A percentile compares a stretch with the other conserved stretches of the same genome.
These are phyloP conservation scores for Cataglyphis cursor DNA, from an alignment of 2,888 invertebrate genomes.

Conservation along the genomic window DNA sequence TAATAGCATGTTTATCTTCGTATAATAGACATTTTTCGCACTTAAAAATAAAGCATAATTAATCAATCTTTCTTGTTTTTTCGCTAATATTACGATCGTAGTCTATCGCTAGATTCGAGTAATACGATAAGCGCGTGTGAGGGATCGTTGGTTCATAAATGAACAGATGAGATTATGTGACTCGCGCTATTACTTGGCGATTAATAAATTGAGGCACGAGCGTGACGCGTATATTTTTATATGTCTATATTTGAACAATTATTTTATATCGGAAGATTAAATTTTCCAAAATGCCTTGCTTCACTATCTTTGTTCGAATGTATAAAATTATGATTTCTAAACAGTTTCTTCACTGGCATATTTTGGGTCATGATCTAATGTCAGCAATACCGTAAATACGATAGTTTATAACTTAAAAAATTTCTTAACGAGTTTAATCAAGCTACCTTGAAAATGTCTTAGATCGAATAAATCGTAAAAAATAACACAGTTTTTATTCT, in stretches of 20 bases:
- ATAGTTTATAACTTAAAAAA: background rate
- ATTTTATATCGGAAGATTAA: slow-evolving; percentile 19
- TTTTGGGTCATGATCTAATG: background rate
- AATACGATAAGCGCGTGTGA: slow-evolving; percentile 52
- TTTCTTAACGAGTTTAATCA: no score
- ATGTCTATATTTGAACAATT: slow-evolving; percentile 67
- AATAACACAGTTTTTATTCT: background rate
- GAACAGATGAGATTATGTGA: slow-evolving; percentile 14
- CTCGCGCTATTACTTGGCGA: slow-evolving; percentile 38
- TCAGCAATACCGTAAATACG: background rate
- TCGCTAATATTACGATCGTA: slow-evolving; percentile 20
- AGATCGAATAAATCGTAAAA: background rate
- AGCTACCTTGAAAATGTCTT: background rate
- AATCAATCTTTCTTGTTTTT: background rate
- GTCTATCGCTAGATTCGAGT: slow-evolving; percentile 43
- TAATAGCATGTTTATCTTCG: background rate
- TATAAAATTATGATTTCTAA: background rate
- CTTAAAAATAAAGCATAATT: slow-evolving; percentile 48
- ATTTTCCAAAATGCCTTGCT: slow-evolving; percentile 8
- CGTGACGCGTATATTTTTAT: slow-evolving; percentile 70
- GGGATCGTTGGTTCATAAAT: slow-evolving; percentile 37
- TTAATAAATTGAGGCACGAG: slow-evolving; percentile 80
- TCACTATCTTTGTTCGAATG: background rate
- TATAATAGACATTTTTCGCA: slow-evolving; percentile 31
- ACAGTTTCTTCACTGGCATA: background rate